Evolutionary conservation across 1,140 invertebrate genomes (phyloP).

Genomic region (Drosophila seguyi): DNA sequence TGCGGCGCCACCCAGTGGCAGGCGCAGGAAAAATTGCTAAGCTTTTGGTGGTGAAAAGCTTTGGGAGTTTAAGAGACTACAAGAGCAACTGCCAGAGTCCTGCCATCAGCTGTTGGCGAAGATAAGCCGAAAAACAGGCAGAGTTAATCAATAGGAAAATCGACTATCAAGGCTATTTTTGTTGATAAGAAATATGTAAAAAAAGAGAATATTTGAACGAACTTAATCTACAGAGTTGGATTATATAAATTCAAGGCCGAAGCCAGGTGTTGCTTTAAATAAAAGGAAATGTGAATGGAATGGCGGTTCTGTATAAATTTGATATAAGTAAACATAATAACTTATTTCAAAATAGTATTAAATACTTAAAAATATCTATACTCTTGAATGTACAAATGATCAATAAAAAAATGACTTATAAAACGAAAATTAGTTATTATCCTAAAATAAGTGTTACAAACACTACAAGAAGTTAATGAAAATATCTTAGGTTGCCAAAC

Average conservation of each 20-base stretch:
- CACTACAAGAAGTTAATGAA: too few species aligned
- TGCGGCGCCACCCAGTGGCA: constrained; percentile 45
- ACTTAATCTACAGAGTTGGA: background rate
- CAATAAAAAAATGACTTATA: too few species aligned
- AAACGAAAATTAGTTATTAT: too few species aligned
- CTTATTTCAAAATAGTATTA: background rate
- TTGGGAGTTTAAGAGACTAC: constrained; percentile 14
- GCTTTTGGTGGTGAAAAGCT: constrained; percentile 76
- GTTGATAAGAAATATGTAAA: constrained; percentile 24
- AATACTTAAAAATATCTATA: background rate
- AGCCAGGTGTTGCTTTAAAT: background rate
- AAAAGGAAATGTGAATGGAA: background rate
- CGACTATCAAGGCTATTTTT: constrained; percentile 19
- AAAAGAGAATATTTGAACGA: background rate
- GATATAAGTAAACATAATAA: background rate
- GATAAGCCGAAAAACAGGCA: constrained; percentile 27
- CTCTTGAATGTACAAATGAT: background rate
- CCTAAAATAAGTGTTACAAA: too few species aligned
- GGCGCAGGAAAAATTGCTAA: background rate
- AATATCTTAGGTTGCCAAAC: too few species aligned
- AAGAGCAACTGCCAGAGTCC: background rate
- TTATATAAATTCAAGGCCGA: background rate
- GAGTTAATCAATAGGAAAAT: constrained; percentile 63
- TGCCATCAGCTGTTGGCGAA: constrained; percentile 59
- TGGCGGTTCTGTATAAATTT: too few species aligned